Percentiles rank a stretch among this genome's conserved stretches.
These are phyloP conservation scores for Leptinotarsa peninsularis DNA, from an alignment of 2,888 invertebrate species.

Conservation along the genomic window DNA sequence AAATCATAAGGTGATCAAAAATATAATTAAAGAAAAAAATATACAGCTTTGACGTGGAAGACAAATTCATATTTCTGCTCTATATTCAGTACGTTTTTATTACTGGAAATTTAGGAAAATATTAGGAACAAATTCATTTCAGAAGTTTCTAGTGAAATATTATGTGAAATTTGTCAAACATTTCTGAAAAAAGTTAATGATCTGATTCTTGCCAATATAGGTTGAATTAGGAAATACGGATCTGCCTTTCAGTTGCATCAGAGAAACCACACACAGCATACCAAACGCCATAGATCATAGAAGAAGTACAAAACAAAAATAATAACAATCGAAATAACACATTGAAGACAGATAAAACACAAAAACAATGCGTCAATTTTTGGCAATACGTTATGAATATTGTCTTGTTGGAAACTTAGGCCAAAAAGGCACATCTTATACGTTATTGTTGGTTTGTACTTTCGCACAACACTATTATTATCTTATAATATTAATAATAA, in stretches of 20 bases:
- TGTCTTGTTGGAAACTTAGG: slow-evolving; percentile 46
- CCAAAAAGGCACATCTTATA: slow-evolving; percentile 50
- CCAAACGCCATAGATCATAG: slow-evolving; percentile 24
- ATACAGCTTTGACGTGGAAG: neutral
- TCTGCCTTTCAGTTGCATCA: neutral
- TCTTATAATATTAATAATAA: slow-evolving; percentile 41
- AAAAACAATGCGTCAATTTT: slow-evolving; percentile 54
- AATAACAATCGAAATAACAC: slow-evolving; percentile 42
- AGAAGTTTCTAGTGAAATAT: too few relatives aligned
- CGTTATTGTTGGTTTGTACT: slow-evolving; percentile 55
- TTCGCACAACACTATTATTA: slow-evolving; percentile 28
- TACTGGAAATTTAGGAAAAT: neutral
- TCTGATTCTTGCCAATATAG: neutral
- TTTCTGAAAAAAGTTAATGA: too few relatives aligned
- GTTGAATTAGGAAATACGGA: neutral
- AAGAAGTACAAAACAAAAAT: slow-evolving; percentile 53
- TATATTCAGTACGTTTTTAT: neutral
- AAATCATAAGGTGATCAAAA: neutral
- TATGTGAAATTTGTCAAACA: too few relatives aligned
- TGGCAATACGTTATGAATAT: slow-evolving; percentile 58
- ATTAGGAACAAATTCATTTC: too few relatives aligned
- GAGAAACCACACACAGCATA: slow-evolving; percentile 27
- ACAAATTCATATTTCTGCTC: neutral
- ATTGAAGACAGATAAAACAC: slow-evolving; percentile 41
- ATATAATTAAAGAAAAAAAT: neutral